These are phyloP conservation scores for Trachymyrmex septentrionalis DNA, from an alignment of 1,140 invertebrate genomes.

Conservation along the genomic window DNA sequence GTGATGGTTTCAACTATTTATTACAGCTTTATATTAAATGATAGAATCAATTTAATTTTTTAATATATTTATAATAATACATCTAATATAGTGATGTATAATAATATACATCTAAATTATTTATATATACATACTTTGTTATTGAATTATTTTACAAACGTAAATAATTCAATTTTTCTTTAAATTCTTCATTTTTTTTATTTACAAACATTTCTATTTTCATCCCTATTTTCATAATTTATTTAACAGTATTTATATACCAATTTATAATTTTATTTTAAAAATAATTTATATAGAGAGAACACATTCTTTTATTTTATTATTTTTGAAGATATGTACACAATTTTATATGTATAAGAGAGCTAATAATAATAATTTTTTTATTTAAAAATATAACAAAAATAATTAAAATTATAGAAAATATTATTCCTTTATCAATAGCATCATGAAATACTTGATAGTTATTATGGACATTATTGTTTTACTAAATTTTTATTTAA, in stretches of 20 bases:
- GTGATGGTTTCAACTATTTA: neutral
- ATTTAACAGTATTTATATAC: neutral
- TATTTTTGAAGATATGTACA: neutral
- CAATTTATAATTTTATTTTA: neutral
- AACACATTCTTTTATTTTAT: neutral
- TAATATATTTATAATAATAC: no score
- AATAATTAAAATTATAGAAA: neutral
- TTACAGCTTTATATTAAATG: no score
- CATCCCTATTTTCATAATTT: neutral
- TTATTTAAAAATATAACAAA: neutral
- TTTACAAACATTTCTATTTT: neutral
- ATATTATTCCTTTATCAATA: neutral
- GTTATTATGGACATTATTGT: neutral
- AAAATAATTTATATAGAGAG: neutral
- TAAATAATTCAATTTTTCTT: neutral
- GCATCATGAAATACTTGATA: neutral
- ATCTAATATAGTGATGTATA: no score
- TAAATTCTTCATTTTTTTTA: neutral
- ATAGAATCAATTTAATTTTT: no score
- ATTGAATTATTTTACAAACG: slow-evolving; percentile 15
- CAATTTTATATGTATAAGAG: neutral
- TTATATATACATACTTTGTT: neutral
- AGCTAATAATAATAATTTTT: neutral
- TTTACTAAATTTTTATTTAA: neutral
- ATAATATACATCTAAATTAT: no score